Evolutionary conservation across 2,113 vertebrate genomes (phyloP), one percentile per base, ranked within the genome.

Genomic region (Tringa solitaria): DNA sequence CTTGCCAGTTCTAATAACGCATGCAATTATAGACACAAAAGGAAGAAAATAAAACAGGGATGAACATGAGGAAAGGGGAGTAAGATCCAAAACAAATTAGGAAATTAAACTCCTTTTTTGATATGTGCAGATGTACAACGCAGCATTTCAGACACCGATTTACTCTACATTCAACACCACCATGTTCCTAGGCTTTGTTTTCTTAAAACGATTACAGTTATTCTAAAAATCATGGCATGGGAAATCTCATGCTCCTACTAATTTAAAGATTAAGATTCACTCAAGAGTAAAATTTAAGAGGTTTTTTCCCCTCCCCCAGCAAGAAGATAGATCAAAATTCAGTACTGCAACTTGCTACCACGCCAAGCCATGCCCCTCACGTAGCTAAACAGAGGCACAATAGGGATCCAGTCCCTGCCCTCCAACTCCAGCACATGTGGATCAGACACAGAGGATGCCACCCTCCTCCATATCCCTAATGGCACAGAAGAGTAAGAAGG

Each of bases 1-100:
- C 94, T 91, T 97, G 96, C 96, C 97, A 97, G 87, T 84, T 96
- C 86, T 81, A 96, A 91, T 73, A 69, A 83, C 15, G 26, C n/a
- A 18, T 12, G 32, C 89, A 87, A 73, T 90, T 67, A 83, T 3
- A 78, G 80, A 60, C 64, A 94, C 84, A 93, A 79, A 97, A 84
- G 84, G 46, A n/a, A 92, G 68, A 93, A 84, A 94, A 60, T 77
- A 94, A 78, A 95, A 46, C 32, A 73, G 48, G 84, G 77, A 69
- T 28, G 78, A 84, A 80, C 76, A 39, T 14, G 54, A 70, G 59
- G 43, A 87, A 72, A 87, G 10, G 48, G 37, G 64, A 20, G 24
- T 8, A 91, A 86, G n/a, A 81, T 94, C 87, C 79, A 93, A 72
- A 89, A 93, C 64, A 76, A 60, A 81, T 79, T 53, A 74, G 84